These are phyloP conservation scores for Eolophus roseicapilla DNA, from an alignment of 2,113 vertebrate species.

Conservation along the genomic window DNA sequence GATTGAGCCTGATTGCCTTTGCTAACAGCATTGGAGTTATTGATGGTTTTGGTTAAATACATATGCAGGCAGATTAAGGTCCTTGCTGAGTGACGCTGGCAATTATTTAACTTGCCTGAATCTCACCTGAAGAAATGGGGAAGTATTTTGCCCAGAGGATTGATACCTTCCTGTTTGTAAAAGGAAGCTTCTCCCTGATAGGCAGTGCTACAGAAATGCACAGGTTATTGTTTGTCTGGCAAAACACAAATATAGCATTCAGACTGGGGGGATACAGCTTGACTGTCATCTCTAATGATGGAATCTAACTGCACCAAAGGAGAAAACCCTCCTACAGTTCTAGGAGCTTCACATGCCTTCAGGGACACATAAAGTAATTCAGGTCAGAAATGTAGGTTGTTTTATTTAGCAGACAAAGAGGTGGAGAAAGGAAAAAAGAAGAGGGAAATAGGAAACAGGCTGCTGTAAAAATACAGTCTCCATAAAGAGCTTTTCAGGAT, in stretches of 20 bases:
- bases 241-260: background rate
- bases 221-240: background rate
- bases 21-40: background rate
- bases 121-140: background rate
- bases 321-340: slow-evolving; percentile 42
- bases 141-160: background rate
- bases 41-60: background rate
- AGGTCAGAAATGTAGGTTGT: slow-evolving; percentile 68
- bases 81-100: background rate
- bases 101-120: background rate
- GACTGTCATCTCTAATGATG: slow-evolving; percentile 30
- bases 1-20: background rate
- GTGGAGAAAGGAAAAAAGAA: background rate
- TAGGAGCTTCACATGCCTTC: slow-evolving; percentile 36
- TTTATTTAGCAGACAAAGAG: slow-evolving; percentile 64
- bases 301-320: background rate
- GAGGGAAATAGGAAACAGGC: background rate
- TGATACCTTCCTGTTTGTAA: background rate
- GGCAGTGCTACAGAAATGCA: background rate
- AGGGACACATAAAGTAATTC: slow-evolving; percentile 59
- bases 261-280: background rate
- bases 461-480: background rate
- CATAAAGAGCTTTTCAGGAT: background rate
- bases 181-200: background rate
- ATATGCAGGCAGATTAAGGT: background rate